A percentile compares a stretch with the other conserved stretches of the same genome.
Evolutionary conservation across 2,888 invertebrate species (phyloP).

Genomic region (Blastobasis adustella): DNA sequence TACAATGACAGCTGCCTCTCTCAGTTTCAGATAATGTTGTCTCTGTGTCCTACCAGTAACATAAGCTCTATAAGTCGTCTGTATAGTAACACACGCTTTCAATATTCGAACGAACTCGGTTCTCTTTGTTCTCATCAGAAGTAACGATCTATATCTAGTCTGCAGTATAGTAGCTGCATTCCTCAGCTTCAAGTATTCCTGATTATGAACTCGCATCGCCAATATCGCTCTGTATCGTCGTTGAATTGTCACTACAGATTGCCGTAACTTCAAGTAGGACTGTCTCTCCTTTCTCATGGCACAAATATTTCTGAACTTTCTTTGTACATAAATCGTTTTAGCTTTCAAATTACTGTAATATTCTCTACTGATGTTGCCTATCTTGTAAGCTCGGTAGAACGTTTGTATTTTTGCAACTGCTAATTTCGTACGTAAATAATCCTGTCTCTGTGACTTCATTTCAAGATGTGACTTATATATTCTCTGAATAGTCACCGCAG

Average conservation of each 20-base stretch:
- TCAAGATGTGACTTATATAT: slow-evolving; percentile 38
- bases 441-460: slow-evolving; percentile 28
- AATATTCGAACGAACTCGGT: slow-evolving; percentile 39
- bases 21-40: slow-evolving; percentile 29
- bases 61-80: slow-evolving; percentile 50
- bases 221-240: slow-evolving; percentile 30
- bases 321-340: no score
- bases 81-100: slow-evolving; percentile 34
- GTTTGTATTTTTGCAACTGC: slow-evolving; percentile 34
- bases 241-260: neutral
- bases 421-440: slow-evolving; percentile 24
- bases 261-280: neutral
- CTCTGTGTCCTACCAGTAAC: slow-evolving; percentile 39
- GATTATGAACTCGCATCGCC: slow-evolving; percentile 19
- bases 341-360: no score
- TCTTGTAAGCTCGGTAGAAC: slow-evolving; percentile 20
- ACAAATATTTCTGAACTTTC: no score
- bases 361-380: neutral
- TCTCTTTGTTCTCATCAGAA: slow-evolving; percentile 43
- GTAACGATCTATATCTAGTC: slow-evolving; percentile 39
- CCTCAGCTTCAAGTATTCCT: slow-evolving; percentile 46
- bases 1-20: slow-evolving; percentile 24
- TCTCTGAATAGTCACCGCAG: slow-evolving; percentile 35
- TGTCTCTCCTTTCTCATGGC: neutral
- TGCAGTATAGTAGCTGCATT: slow-evolving; percentile 55